These are phyloP conservation scores for Epizoanthus rinbou DNA, from an alignment of 92 coral and sea anemone genomes.

Conservation along the genomic window DNA sequence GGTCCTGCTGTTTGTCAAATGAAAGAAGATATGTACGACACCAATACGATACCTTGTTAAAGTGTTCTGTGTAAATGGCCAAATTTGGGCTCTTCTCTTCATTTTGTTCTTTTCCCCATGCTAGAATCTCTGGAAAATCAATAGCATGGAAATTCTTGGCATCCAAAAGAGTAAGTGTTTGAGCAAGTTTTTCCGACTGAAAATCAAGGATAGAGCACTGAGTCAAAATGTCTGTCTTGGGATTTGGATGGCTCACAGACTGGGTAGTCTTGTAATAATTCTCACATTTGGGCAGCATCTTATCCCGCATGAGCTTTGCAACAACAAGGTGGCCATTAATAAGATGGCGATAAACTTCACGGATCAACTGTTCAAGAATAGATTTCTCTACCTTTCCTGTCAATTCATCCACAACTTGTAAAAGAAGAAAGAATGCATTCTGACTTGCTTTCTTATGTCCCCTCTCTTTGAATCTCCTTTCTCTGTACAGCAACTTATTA, in stretches of 20 bases:
- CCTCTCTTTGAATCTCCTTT: slow-evolving; percentile 90
- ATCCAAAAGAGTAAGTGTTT: slow-evolving; percentile 90
- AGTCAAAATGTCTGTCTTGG: slow-evolving; percentile 37
- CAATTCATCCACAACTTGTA: slow-evolving; percentile 92
- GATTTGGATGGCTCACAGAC: slow-evolving; percentile 43
- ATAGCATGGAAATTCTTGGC: slow-evolving; percentile 87
- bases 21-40: slow-evolving; percentile 91
- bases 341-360: slow-evolving; percentile 90
- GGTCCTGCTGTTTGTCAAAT: slow-evolving; percentile 88
- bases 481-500: slow-evolving; percentile 87
- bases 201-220: slow-evolving; percentile 76
- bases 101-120: slow-evolving; percentile 99
- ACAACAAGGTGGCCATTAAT: slow-evolving; percentile 84
- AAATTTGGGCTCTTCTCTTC: slow-evolving; percentile 91
- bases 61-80: slow-evolving; percentile 92
- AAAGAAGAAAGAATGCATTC: slow-evolving; percentile 86
- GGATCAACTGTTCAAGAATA: slow-evolving; percentile 91
- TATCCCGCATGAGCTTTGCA: slow-evolving; percentile 85
- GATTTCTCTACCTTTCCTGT: slow-evolving; percentile 91
- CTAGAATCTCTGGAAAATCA: slow-evolving; percentile 95
- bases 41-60: slow-evolving; percentile 99
- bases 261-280: slow-evolving; percentile 84
- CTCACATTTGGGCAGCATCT: slow-evolving; percentile 95
- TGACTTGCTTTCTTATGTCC: slow-evolving; percentile 97
- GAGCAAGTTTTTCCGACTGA: slow-evolving; percentile 86